Base-by-base conservation (phyloP, 2,113 vertebrate genomes). In the Gallinago jamesoni region DNA sequence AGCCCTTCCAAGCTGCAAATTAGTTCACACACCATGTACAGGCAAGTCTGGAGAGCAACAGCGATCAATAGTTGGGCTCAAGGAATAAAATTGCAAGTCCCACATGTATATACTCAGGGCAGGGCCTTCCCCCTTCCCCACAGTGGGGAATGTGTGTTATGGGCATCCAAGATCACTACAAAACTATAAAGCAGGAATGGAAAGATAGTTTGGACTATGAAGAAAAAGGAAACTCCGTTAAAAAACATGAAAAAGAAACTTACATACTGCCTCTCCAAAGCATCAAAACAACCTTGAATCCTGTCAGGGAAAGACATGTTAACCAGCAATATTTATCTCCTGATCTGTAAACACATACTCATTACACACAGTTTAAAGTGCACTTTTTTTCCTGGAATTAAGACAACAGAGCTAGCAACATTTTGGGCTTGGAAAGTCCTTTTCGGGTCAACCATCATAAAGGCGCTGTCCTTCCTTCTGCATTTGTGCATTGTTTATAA, bases 221-320 rank as follows among this genome's bases (percentile, higher is more conserved):
- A 96, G 35, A 63, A 73, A 89, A 27, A 88, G 73, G 66, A 87
- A 87, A 95, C n/a, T 24, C 52, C 23, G 33, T 23, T 70, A 21
- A 81, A 92, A 84, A 94, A 90, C 12, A 17, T 55, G 76, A 33
- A 96, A 91, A 92, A 91, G 92, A 93, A 91, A 97, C 98, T 98
- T 98, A 98, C 98, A 73, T 98, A 98, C 89, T 96, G 97, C 92
- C 94, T 98, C 89, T 98, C 98, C 97, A 98, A 95, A 93, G 98
- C 98, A 96, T 98, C 97, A 97, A 98, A 98, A 95, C 98, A 98
- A 93, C 98, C 98, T 96, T 97, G 97, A 95, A 98, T 97, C 98
- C 98, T 98, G 96, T 81, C 90, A 95, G 76, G 87, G 90, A 76
- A 97, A 82, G 97, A 37, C 11, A 97, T 21, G 37, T 85, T 87